Percentiles rank a stretch among this genome's conserved stretches.
Conservation (phyloP, 2,888 invertebrate species). For the Dryococelus australis region DNA sequence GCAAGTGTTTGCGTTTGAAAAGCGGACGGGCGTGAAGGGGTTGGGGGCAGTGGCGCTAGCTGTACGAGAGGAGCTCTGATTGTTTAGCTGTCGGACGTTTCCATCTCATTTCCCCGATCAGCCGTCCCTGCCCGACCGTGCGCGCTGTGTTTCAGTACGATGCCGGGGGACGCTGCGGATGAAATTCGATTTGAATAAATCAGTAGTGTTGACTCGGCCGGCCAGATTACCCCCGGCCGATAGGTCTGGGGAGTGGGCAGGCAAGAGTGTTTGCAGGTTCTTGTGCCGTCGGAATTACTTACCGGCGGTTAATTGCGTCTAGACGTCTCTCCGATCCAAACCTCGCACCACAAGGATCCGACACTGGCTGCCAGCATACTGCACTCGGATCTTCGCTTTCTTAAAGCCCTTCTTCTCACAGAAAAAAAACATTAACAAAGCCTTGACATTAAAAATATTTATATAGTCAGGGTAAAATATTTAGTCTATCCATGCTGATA, state of each 20-base stretch:
- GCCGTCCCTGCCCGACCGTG: not conserved
- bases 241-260: too few species aligned
- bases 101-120: conserved; percentile 6
- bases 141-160: too few species aligned
- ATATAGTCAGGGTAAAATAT: too few species aligned
- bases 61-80: not conserved
- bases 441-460: too few species aligned
- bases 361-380: too few species aligned
- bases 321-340: not conserved
- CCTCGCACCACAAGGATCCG: too few species aligned
- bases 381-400: too few species aligned
- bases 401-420: too few species aligned
- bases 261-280: not conserved
- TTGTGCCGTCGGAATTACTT: not conserved
- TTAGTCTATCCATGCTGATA: too few species aligned
- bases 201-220: not conserved
- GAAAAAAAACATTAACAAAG: too few species aligned
- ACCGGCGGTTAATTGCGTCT: not conserved
- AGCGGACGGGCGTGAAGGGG: too few species aligned
- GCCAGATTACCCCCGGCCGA: not conserved
- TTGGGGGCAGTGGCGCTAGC: too few species aligned
- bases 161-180: not conserved
- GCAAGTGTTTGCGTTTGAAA: not conserved
- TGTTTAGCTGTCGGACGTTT: not conserved
- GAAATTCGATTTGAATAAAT: conserved; percentile 6